These are phyloP conservation scores for Ciconia nigra DNA, from an alignment of 2,797 vertebrate species.

Conservation along the genomic window DNA sequence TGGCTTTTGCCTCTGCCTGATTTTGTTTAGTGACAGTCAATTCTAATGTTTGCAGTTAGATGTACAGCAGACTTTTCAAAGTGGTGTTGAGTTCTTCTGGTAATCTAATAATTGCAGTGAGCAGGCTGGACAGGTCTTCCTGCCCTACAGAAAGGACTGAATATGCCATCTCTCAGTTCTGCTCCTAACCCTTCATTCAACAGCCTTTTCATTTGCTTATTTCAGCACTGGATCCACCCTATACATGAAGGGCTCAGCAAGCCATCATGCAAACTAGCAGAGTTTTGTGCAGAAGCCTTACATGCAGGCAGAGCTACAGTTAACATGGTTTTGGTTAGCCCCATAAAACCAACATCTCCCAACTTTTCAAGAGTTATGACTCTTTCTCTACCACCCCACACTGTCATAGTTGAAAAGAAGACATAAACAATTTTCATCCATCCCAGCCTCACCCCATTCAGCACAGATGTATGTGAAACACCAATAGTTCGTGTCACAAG, in stretches of 20 bases:
- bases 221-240: constrained; percentile 3
- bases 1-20: background rate
- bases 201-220: constrained; percentile 31
- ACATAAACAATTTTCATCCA: background rate
- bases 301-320: background rate
- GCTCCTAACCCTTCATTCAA: background rate
- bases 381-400: background rate
- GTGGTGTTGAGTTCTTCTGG: background rate
- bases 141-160: background rate
- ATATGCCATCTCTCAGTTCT: background rate
- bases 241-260: background rate
- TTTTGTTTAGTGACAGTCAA: background rate
- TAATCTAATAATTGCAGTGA: background rate
- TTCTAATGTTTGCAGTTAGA: background rate
- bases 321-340: background rate
- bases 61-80: background rate
- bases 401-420: background rate
- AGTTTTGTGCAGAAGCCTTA: background rate
- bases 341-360: background rate
- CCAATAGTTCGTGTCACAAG: background rate
- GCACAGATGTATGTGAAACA: background rate
- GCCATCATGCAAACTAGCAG: background rate
- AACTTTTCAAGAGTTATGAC: background rate
- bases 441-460: background rate
- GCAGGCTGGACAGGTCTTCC: constrained; percentile 7